These are phyloP conservation scores for Gortyna flavago DNA, from an alignment of 2,888 invertebrate species.

Conservation along the genomic window DNA sequence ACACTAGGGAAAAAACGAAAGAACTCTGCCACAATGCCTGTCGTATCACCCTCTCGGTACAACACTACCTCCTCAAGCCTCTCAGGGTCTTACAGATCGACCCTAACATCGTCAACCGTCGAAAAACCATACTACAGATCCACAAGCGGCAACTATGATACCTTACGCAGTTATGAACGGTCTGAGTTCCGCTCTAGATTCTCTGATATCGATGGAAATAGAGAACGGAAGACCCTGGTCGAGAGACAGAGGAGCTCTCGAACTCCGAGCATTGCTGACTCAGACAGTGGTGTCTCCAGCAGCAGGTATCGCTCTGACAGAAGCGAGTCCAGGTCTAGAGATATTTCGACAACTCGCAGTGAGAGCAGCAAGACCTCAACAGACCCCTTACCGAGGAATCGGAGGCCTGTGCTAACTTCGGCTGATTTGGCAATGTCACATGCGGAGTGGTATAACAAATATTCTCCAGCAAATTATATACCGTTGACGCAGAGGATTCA, in stretches of 20 bases:
- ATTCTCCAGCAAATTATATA: constrained; percentile 93
- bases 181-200: constrained; percentile 84
- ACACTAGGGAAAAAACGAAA: constrained; percentile 21
- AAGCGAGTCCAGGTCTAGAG: constrained; percentile 89
- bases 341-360: constrained; percentile 88
- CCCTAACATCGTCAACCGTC: constrained; percentile 85
- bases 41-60: constrained; percentile 90
- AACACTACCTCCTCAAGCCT: constrained; percentile 83
- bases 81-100: constrained; percentile 87
- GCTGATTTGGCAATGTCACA: constrained; percentile 90
- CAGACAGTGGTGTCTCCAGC: constrained; percentile 85
- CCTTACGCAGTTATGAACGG: constrained; percentile 75
- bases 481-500: constrained; percentile 89
- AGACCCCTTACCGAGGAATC: constrained; percentile 80
- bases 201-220: constrained; percentile 83
- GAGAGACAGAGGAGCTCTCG: constrained; percentile 82
- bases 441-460: constrained; percentile 93
- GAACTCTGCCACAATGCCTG: constrained; percentile 86
- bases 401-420: constrained; percentile 85
- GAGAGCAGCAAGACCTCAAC: constrained; percentile 88
- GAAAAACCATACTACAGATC: constrained; percentile 90
- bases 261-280: constrained; percentile 86
- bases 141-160: constrained; percentile 84
- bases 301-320: constrained; percentile 82
- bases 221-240: constrained; percentile 83